Percentiles rank a stretch among this genome's conserved stretches.
Evolutionary conservation across 2,888 invertebrate species (phyloP).

Genomic region (Cynaeus angustus): DNA sequence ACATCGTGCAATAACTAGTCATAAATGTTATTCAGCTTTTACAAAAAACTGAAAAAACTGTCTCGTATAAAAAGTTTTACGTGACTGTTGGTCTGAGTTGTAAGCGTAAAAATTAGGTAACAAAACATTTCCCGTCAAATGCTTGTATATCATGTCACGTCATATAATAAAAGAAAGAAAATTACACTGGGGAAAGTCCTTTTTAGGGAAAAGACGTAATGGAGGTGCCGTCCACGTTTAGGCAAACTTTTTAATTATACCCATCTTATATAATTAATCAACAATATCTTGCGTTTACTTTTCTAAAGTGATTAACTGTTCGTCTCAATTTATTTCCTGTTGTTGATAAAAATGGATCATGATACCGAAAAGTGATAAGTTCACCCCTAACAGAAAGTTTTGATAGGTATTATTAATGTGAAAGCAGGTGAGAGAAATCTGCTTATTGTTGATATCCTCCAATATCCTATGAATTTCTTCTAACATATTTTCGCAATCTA

Average conservation of each 20-base stretch:
- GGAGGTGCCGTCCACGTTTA: background rate
- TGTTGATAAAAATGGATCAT: slow-evolving; percentile 35
- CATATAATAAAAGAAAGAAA: slow-evolving; percentile 51
- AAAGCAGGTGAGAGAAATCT: slow-evolving; percentile 42
- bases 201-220: slow-evolving; percentile 10
- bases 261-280: background rate
- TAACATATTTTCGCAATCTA: slow-evolving; percentile 40
- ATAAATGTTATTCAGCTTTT: slow-evolving; percentile 46
- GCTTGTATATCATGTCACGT: slow-evolving; percentile 48
- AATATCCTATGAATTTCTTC: slow-evolving; percentile 46
- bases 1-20: slow-evolving; percentile 30
- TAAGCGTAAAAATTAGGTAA: slow-evolving; percentile 49
- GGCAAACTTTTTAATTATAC: background rate
- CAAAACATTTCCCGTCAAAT: slow-evolving; percentile 48
- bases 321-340: too few relatives aligned
- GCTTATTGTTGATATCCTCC: slow-evolving; percentile 45
- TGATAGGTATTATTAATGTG: slow-evolving; percentile 50
- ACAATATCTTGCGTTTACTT: background rate
- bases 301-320: too few relatives aligned
- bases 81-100: slow-evolving; percentile 44
- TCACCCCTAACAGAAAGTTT: slow-evolving; percentile 44
- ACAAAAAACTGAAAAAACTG: slow-evolving; percentile 42
- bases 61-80: slow-evolving; percentile 49
- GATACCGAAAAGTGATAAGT: slow-evolving; percentile 42
- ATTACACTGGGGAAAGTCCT: slow-evolving; percentile 46